These are phyloP conservation scores for Alectura lathami DNA, from an alignment of 2,113 vertebrate species.

Conservation along the genomic window DNA sequence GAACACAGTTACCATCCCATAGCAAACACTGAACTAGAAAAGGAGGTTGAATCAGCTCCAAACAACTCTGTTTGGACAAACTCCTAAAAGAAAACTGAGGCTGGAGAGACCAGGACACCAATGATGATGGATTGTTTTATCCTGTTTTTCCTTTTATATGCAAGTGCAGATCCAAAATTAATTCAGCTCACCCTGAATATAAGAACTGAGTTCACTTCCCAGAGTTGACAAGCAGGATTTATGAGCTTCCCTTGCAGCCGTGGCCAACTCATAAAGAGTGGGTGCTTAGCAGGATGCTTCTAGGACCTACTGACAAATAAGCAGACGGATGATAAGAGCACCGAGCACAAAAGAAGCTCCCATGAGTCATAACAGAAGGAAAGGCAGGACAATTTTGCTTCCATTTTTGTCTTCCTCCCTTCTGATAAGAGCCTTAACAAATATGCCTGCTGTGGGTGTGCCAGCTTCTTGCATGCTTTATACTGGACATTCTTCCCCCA, in stretches of 20 bases:
- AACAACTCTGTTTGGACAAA: neutral
- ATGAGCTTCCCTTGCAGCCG: slow-evolving; percentile 10
- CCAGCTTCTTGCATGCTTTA: slow-evolving; percentile 7
- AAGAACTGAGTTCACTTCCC: neutral
- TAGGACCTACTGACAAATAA: slow-evolving; percentile 38
- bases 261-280: slow-evolving; percentile 32
- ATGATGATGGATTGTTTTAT: neutral
- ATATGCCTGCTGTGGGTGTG: neutral
- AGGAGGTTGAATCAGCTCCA: neutral
- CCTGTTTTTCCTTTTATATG: neutral
- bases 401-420: slow-evolving; percentile 29
- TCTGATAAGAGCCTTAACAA: neutral
- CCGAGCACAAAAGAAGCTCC: slow-evolving; percentile 39
- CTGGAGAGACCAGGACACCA: neutral
- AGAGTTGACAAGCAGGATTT: neutral
- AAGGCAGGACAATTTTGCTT: slow-evolving; percentile 55
- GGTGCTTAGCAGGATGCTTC: slow-evolving; percentile 29
- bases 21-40: neutral
- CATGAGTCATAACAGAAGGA: slow-evolving; percentile 49
- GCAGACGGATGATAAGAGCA: slow-evolving; percentile 12
- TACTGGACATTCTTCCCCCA: neutral
- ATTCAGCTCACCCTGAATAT: neutral
- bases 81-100: neutral
- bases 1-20: neutral
- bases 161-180: neutral